Conservation (phyloP, 2,113 vertebrate species). For the Nerophis lumbriciformis region DNA sequence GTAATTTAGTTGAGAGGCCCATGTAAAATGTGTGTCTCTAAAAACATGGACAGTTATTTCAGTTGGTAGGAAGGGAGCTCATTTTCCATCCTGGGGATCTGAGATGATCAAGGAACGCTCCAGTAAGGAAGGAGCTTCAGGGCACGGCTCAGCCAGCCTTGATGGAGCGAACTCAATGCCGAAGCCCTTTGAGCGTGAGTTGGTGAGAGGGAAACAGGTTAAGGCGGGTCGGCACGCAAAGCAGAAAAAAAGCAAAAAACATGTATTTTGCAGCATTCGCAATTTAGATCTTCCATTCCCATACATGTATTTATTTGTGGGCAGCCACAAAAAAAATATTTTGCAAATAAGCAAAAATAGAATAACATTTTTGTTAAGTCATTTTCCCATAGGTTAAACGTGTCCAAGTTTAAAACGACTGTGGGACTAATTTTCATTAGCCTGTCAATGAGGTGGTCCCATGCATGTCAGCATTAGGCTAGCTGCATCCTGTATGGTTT, state of each 20-base stretch:
- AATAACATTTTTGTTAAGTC: no score
- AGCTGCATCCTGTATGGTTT: no score
- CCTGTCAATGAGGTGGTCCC: no score
- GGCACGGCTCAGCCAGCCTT: conserved; percentile 22
- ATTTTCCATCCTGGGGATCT: conserved; percentile 8
- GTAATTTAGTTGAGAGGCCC: neutral
- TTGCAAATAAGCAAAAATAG: no score
- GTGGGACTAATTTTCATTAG: no score
- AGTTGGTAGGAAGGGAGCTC: neutral
- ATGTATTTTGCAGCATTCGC: neutral
- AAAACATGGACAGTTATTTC: neutral
- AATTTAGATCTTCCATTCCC: neutral
- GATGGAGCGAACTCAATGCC: conserved; percentile 11
- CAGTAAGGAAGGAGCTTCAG: conserved; percentile 30
- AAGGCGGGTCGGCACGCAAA: neutral
- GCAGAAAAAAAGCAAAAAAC: neutral
- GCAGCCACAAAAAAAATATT: no score
- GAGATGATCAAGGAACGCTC: conserved; percentile 27
- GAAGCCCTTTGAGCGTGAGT: conserved; percentile 5
- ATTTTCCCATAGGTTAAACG: no score
- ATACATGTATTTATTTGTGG: no score
- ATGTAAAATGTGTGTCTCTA: neutral
- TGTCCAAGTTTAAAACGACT: no score
- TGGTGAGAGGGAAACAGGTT: neutral
- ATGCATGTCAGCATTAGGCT: no score